These are phyloP conservation scores for Fistularia commersonii DNA, from an alignment of 2,797 vertebrate species.

Conservation along the genomic window DNA sequence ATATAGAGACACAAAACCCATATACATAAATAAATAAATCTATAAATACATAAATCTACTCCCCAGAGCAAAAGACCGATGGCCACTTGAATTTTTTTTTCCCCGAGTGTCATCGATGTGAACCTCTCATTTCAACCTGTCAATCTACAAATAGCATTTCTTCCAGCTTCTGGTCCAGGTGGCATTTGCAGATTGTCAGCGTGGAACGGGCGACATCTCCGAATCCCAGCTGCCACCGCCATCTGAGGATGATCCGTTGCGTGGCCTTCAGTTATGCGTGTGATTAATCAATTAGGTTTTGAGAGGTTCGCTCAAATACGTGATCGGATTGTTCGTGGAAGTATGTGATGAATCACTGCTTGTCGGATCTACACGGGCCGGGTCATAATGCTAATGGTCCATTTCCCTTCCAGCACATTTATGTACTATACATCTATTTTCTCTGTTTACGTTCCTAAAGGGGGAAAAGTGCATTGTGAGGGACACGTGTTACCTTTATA, in stretches of 20 bases:
- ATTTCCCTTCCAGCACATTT: slow-evolving; percentile 40
- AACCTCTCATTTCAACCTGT: slow-evolving; percentile 2
- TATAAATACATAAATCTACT: too few relatives aligned
- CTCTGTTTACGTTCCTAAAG: slow-evolving; percentile 34
- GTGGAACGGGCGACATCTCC: slow-evolving; percentile 41
- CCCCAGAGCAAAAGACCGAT: too few relatives aligned
- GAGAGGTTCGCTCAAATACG: slow-evolving; percentile 8
- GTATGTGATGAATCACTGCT: slow-evolving; percentile 4
- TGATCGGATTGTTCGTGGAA: slow-evolving; percentile 5
- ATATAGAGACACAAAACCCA: too few relatives aligned
- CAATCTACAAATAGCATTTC: slow-evolving; percentile 38
- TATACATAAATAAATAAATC: too few relatives aligned
- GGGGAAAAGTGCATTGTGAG: slow-evolving; percentile 46
- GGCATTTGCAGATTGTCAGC: slow-evolving; percentile 46
- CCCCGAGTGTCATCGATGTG: neutral
- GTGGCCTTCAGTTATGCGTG: neutral
- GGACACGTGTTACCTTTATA: slow-evolving; percentile 66
- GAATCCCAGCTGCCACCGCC: slow-evolving; percentile 49
- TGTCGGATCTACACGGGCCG: slow-evolving; percentile 9
- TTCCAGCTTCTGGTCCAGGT: slow-evolving; percentile 54
- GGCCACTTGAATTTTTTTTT: neutral
- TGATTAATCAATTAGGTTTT: slow-evolving; percentile 18
- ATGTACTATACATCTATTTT: slow-evolving; percentile 48
- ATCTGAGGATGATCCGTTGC: neutral
- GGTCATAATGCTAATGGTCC: slow-evolving; percentile 18